Evolutionary conservation across 2,888 invertebrate species (phyloP).

Genomic region (Leptodirus hochenwartii): DNA sequence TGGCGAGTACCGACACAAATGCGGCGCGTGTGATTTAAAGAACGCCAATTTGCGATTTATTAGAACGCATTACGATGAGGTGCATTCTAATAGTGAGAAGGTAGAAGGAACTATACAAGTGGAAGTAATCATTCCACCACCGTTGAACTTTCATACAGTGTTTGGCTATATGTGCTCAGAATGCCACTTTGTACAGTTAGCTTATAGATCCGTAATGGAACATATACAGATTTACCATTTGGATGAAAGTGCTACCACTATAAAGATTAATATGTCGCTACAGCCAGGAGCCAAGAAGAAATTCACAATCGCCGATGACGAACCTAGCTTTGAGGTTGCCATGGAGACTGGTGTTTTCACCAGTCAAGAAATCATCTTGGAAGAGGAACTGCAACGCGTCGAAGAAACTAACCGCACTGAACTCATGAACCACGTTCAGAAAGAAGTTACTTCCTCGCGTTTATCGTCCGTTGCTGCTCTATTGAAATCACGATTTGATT

Average conservation of each 20-base stretch:
- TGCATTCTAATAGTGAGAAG: constrained; percentile 2
- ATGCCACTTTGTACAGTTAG: constrained; percentile 56
- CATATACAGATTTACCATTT: constrained; percentile 41
- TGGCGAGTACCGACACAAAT: constrained; percentile 54
- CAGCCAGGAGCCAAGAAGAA: no score
- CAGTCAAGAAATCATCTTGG: neutral
- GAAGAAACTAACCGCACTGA: constrained; percentile 6
- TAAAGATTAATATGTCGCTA: constrained; percentile 22
- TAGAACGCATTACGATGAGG: neutral
- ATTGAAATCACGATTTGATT: no score
- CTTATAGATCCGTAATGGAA: constrained; percentile 34
- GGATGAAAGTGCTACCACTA: constrained; percentile 25
- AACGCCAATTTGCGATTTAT: constrained; percentile 14
- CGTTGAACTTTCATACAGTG: constrained; percentile 16
- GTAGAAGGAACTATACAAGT: constrained; percentile 7
- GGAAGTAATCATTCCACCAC: constrained; percentile 17
- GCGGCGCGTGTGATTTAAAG: constrained; percentile 36
- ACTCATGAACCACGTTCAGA: no score
- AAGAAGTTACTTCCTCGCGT: no score
- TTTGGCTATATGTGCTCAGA: constrained; percentile 47
- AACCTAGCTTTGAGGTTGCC: no score
- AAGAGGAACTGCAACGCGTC: neutral
- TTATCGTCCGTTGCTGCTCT: no score
- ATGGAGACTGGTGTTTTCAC: neutral
- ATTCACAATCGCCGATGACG: no score